Evolutionary conservation across 2,797 vertebrate species (phyloP).

Genomic region (Microctenopoma steveboyesi): DNA sequence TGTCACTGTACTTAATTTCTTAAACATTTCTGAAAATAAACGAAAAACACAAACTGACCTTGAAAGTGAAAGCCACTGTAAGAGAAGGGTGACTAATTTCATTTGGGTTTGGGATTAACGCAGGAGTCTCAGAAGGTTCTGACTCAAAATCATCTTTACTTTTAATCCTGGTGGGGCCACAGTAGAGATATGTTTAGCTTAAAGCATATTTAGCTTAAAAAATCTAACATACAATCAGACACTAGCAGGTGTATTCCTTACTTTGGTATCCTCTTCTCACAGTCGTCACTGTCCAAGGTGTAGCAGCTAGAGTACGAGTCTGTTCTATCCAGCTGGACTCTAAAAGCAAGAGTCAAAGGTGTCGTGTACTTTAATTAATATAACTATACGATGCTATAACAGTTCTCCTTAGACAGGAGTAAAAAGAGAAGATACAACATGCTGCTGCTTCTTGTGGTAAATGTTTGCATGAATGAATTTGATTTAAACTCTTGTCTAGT

Average conservation of each 20-base stretch:
- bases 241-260: slow-evolving; percentile 49
- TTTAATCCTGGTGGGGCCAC: slow-evolving; percentile 47
- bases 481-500: slow-evolving; percentile 12
- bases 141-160: slow-evolving; percentile 7
- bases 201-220: slow-evolving; percentile 4
- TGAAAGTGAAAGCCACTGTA: slow-evolving; percentile 76
- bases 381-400: background rate
- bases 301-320: slow-evolving; percentile 78
- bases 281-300: slow-evolving; percentile 75
- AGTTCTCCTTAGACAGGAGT: background rate
- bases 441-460: background rate
- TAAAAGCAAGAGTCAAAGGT: slow-evolving; percentile 42
- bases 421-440: background rate
- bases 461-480: background rate
- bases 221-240: background rate
- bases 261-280: slow-evolving; percentile 67
- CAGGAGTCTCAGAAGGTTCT: slow-evolving; percentile 30
- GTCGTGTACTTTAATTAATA: background rate
- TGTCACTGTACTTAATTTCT: background rate
- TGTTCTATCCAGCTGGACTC: slow-evolving; percentile 62
- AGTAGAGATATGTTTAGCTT: background rate
- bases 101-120: slow-evolving; percentile 42
- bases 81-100: slow-evolving; percentile 67
- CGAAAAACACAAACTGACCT: slow-evolving; percentile 54
- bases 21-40: background rate